Evolutionary conservation across 2,797 vertebrate genomes (phyloP), one percentile per base, ranked within the genome.

Genomic region (Acipenser oxyrinchus): DNA sequence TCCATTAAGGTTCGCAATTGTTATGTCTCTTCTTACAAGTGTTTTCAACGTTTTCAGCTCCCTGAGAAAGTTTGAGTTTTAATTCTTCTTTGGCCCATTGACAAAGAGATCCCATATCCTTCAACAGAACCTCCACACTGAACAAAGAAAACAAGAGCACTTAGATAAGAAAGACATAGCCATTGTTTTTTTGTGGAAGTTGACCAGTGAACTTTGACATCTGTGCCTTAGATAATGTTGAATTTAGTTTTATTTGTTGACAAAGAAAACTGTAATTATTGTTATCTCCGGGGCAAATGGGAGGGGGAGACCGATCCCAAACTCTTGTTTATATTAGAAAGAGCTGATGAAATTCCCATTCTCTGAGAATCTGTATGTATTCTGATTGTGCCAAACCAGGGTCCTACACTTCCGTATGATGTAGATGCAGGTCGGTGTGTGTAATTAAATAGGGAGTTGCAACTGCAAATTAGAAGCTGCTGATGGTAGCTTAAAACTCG

Each of bases 191-290:
- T 4, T 53, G 65, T 78, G 75, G 76, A 83, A 73, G 73, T 77
- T 78, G 64, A 69, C 68, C 62, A 51, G 68, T 77, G 78, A 84
- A 79, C 82, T 63, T 63, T 70, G 75, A 77, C 75, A 76, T 7
- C 8, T 67, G 51, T 75, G 73, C 76, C 70, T 78, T 73, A 79
- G 72, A 79, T 77, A 76, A 70, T 60, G 48, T 73, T 11, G 55
- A 70, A 83, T 80, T 81, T 81, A 83, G 74, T 83, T 83, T 81
- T 75, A 68, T 48, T 75, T 58, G 15, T 13, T 58, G 55, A n/a
- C 11, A 11, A 58, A 58, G 15, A 7, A 58, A 71, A 65, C 18
- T 15, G 13, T 53, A 79, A 74, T 73, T 72, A 75, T 50, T 11
- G 81, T 85, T 85, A 81, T 85, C 81, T 79, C 37, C 4, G 7